Evolutionary conservation across 2,797 vertebrate genomes (phyloP).

Genomic region (Rallus crepitans): DNA sequence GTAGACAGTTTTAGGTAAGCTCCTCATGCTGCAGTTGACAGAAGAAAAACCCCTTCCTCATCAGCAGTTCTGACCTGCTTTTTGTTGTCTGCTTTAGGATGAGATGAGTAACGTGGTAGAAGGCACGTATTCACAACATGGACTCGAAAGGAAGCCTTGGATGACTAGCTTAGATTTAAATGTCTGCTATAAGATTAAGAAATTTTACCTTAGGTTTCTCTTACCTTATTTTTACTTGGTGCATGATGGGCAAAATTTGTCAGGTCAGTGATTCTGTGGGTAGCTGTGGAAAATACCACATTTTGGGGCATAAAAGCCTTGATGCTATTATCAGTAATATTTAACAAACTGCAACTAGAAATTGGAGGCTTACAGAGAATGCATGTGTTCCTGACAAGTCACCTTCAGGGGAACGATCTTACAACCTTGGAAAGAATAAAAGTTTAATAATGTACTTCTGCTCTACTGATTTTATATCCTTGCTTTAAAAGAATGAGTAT

Average conservation of each 20-base stretch:
- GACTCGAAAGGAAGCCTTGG: neutral
- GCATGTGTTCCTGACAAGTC: neutral
- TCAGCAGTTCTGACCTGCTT: neutral
- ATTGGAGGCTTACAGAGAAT: neutral
- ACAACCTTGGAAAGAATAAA: neutral
- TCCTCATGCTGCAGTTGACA: neutral
- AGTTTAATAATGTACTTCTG: constrained; percentile 18
- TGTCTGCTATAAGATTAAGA: neutral
- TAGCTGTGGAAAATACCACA: neutral
- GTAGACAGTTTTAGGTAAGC: neutral
- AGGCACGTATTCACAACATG: neutral
- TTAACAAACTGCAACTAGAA: constrained; percentile 18
- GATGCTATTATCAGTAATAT: constrained; percentile 2
- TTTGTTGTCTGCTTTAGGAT: constrained; percentile 16
- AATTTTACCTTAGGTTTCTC: neutral
- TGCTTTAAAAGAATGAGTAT: constrained; percentile 18
- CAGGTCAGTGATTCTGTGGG: neutral
- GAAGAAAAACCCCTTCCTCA: neutral
- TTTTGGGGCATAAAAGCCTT: neutral
- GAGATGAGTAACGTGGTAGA: neutral
- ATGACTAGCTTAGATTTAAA: neutral
- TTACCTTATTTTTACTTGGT: neutral
- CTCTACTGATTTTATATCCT: constrained; percentile 49
- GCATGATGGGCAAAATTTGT: neutral
- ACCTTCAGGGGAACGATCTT: constrained; percentile 35